phyloP scores from a whole-genome alignment of 2,888 invertebrate species.

The Andrena camellia region DNA sequence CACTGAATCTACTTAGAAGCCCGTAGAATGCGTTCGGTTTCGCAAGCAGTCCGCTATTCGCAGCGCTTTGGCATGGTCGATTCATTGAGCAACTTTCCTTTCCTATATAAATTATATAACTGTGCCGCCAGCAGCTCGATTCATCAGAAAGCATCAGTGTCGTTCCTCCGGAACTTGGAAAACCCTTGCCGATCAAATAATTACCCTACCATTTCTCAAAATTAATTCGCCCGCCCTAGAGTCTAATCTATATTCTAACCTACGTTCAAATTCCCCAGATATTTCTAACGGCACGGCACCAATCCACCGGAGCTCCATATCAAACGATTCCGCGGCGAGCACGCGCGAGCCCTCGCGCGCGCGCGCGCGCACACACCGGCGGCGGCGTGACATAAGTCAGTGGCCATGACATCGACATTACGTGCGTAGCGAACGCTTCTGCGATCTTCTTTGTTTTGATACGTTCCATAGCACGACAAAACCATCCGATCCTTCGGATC shows the following conservation, averaged over 20 bases:
- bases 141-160: too few relatives aligned
- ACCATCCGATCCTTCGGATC: slow-evolving; percentile 6
- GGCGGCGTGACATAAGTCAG: slow-evolving; percentile 70
- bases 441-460: slow-evolving; percentile 62
- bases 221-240: neutral
- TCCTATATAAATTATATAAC: neutral
- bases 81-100: slow-evolving; percentile 9
- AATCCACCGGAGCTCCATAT: slow-evolving; percentile 18
- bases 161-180: too few relatives aligned
- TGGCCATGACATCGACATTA: slow-evolving; percentile 76
- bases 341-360: slow-evolving; percentile 2
- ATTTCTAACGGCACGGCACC: slow-evolving; percentile 22
- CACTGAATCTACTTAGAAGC: neutral
- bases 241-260: neutral
- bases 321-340: slow-evolving; percentile 38
- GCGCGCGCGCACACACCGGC: slow-evolving; percentile 10
- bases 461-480: slow-evolving; percentile 16
- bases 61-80: neutral
- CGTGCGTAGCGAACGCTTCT: slow-evolving; percentile 66
- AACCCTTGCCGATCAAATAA: neutral
- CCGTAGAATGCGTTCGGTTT: too few relatives aligned
- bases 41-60: neutral
- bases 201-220: neutral
- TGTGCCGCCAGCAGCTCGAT: too few relatives aligned
- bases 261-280: neutral